These are phyloP conservation scores for Pelecanoides urinatrix DNA, from an alignment of 2,113 vertebrate genomes.

Conservation along the genomic window DNA sequence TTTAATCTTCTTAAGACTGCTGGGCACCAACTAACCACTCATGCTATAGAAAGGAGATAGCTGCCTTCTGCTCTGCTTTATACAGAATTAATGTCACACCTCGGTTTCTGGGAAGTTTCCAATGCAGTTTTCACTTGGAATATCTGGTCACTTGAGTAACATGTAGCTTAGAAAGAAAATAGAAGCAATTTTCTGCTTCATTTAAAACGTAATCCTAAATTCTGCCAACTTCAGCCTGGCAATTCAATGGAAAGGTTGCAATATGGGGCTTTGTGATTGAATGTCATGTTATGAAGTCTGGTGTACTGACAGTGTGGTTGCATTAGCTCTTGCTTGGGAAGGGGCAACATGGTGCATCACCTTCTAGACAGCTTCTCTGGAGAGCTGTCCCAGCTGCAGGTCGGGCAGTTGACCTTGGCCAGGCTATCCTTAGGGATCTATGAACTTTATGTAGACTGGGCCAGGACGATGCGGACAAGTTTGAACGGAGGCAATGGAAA, in stretches of 20 bases:
- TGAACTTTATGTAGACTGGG: neutral
- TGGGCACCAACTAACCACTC: neutral
- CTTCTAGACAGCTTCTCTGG: neutral
- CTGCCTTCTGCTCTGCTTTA: slow-evolving; percentile 20
- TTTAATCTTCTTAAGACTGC: slow-evolving; percentile 18
- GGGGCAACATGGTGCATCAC: fast-evolving
- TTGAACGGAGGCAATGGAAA: neutral
- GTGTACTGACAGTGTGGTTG: neutral
- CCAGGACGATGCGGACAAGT: neutral
- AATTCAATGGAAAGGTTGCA: neutral
- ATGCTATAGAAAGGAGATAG: neutral
- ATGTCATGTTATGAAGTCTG: neutral
- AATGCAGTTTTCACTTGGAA: slow-evolving; percentile 10
- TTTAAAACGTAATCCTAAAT: slow-evolving; percentile 34
- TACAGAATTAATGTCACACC: neutral
- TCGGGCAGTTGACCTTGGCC: neutral
- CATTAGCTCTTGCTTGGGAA: neutral
- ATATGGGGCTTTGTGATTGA: neutral
- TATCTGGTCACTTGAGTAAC: slow-evolving; percentile 2
- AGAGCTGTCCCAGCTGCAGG: neutral
- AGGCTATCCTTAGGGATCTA: neutral
- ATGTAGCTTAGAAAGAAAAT: slow-evolving; percentile 8
- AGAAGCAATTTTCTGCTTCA: slow-evolving; percentile 40
- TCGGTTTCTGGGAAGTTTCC: neutral
- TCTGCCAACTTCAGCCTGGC: neutral